Evolutionary conservation across 2,113 vertebrate genomes (phyloP).

Genomic region (Chaetorhynchus papuensis): DNA sequence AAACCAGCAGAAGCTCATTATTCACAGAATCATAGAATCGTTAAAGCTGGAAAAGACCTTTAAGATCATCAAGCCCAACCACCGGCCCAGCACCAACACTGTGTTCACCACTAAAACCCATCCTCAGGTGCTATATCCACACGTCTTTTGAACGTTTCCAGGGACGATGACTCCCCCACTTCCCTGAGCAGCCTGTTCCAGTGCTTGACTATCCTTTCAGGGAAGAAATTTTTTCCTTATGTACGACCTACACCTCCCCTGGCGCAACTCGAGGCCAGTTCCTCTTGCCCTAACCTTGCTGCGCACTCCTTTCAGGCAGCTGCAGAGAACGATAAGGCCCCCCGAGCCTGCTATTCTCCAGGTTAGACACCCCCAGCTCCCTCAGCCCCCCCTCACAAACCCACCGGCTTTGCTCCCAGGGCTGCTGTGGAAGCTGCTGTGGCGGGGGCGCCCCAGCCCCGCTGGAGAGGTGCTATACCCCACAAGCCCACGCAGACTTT

Average conservation of each 20-base stretch:
- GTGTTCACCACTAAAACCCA: neutral
- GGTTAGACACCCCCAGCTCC: neutral
- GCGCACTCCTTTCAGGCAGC: accelerated
- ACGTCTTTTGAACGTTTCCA: neutral
- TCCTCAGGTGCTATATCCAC: neutral
- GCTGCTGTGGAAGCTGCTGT: neutral
- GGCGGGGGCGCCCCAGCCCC: accelerated
- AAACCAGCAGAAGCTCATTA: neutral
- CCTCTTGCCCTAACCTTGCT: too few relatives aligned
- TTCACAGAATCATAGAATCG: neutral
- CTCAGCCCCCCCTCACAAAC: neutral
- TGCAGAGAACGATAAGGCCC: accelerated
- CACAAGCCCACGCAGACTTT: neutral
- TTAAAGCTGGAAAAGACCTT: neutral
- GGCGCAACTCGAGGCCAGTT: neutral
- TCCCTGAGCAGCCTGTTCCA: too few relatives aligned
- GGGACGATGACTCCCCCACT: neutral
- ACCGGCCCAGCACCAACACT: neutral
- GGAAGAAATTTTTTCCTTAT: neutral
- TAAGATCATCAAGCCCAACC: neutral
- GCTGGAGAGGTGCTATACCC: accelerated
- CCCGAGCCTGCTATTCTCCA: neutral
- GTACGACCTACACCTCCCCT: too few relatives aligned
- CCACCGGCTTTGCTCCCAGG: too few relatives aligned
- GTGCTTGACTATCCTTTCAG: neutral